Percentiles rank a stretch among this genome's conserved stretches.
phyloP scores from a whole-genome alignment of 2,113 vertebrate species.

The Cololabis saira region DNA sequence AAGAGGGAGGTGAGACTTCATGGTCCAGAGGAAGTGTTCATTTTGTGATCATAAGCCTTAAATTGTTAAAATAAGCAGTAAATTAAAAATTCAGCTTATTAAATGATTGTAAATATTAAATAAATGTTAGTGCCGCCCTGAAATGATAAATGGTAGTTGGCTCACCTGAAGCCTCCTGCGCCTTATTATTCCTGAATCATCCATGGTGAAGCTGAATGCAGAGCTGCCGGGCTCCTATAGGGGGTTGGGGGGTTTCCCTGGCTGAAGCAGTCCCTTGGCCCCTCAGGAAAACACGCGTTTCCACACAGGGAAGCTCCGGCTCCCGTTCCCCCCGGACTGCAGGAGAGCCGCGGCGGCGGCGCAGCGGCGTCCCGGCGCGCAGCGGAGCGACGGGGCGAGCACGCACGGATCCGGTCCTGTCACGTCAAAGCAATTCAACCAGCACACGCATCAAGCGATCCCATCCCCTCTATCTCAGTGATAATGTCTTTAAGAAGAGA shows the following conservation, averaged over 20 bases:
- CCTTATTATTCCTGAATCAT: constrained; percentile 84
- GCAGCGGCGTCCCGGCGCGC: constrained; percentile 35
- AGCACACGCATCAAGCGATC: background rate
- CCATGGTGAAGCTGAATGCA: constrained; percentile 65
- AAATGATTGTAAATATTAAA: background rate
- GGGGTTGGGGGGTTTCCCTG: constrained; percentile 39
- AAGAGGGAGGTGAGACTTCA: background rate
- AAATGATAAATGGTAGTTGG: background rate
- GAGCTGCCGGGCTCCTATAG: constrained; percentile 18
- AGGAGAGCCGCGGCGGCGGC: background rate
- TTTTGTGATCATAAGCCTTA: no score
- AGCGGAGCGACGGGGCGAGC: constrained; percentile 10
- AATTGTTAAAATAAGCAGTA: no score
- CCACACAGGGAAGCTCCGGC: constrained; percentile 34
- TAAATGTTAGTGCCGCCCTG: background rate
- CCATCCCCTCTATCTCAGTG: constrained; percentile 14
- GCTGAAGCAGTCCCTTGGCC: constrained; percentile 16
- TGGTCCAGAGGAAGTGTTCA: no score
- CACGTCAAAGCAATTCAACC: constrained; percentile 42
- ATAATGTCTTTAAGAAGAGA: background rate
- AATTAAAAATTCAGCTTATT: no score
- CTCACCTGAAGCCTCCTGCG: constrained; percentile 84
- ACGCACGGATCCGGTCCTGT: constrained; percentile 26
- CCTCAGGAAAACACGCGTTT: constrained; percentile 9
- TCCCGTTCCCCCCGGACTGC: constrained; percentile 27